Percentiles rank a stretch among this genome's conserved stretches.
Evolutionary conservation across 2,113 vertebrate genomes (phyloP).

Genomic region (Cinclus mexicanus): DNA sequence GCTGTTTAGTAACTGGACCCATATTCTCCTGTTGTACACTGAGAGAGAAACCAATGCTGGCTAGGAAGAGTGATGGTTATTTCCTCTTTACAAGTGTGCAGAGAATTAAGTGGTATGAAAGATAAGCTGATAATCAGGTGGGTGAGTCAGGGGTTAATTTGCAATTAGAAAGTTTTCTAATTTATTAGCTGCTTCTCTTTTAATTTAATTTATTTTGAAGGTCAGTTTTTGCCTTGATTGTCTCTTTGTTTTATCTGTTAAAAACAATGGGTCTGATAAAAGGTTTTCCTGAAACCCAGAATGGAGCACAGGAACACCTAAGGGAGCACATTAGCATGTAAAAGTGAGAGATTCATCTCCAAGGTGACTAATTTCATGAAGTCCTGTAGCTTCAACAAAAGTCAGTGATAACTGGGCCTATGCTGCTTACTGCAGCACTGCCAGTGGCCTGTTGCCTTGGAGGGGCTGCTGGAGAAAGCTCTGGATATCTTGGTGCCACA

Average conservation of each 20-base stretch:
- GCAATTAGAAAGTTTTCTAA: slow-evolving; percentile 15
- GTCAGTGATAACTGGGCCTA: background rate
- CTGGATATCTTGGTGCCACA: background rate
- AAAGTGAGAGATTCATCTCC: background rate
- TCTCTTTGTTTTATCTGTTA: background rate
- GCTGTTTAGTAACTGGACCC: slow-evolving; percentile 46
- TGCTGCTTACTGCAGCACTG: rapidly evolving
- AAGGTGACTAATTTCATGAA: background rate
- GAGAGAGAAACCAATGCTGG: background rate
- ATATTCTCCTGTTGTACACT: slow-evolving; percentile 34
- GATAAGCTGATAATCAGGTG: background rate
- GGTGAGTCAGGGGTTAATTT: slow-evolving; percentile 25
- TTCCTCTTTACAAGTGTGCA: background rate
- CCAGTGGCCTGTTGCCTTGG: too few species aligned
- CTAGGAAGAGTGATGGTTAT: background rate
- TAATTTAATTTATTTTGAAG: slow-evolving; percentile 27
- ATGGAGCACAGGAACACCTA: background rate
- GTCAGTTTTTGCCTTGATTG: background rate
- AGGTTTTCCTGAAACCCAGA: background rate
- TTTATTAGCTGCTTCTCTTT: slow-evolving; percentile 1
- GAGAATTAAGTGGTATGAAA: slow-evolving; percentile 43
- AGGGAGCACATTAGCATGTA: slow-evolving; percentile 10
- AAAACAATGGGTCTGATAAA: slow-evolving; percentile 10
- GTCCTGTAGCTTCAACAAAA: background rate
- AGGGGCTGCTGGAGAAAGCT: background rate